A percentile compares a stretch with the other conserved stretches of the same genome.
phyloP scores from a whole-genome alignment of 2,113 vertebrate species.

The Proterorhinus semilunaris region DNA sequence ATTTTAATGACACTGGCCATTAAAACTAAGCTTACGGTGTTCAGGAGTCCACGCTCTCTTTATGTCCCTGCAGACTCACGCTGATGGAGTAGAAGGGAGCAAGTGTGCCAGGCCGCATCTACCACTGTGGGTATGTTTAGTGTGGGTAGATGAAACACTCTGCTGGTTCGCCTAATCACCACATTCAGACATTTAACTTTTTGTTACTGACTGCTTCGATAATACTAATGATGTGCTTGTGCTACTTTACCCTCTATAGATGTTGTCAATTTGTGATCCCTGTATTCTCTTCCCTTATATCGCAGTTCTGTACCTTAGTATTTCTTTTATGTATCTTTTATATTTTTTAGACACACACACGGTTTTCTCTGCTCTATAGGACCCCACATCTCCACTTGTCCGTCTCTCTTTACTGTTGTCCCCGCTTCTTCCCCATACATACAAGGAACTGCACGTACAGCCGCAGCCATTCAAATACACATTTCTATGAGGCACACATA shows the following conservation, averaged over 20 bases:
- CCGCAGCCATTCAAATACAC: slow-evolving; percentile 68
- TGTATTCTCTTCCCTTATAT: slow-evolving; percentile 3
- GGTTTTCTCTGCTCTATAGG: slow-evolving; percentile 42
- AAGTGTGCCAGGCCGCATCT: slow-evolving; percentile 34
- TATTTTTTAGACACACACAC: slow-evolving; percentile 16
- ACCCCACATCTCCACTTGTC: slow-evolving; percentile 36
- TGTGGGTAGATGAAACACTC: slow-evolving; percentile 42
- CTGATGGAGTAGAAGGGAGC: slow-evolving; percentile 23
- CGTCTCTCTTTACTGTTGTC: slow-evolving; percentile 47
- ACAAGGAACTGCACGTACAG: slow-evolving; percentile 42
- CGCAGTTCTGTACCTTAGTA: slow-evolving; percentile 4
- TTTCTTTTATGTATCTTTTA: neutral
- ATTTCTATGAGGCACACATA: slow-evolving; percentile 67
- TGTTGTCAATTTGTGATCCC: slow-evolving; percentile 27
- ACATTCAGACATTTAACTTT: slow-evolving; percentile 38
- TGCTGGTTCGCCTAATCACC: slow-evolving; percentile 44
- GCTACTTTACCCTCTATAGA: slow-evolving; percentile 21
- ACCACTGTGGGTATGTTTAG: slow-evolving; percentile 32
- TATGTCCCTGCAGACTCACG: slow-evolving; percentile 1
- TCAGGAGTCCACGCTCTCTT: slow-evolving; percentile 1
- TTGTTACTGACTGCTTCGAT: slow-evolving; percentile 34
- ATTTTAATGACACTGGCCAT: slow-evolving; percentile 43
- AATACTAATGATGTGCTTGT: slow-evolving; percentile 38
- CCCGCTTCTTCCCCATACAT: slow-evolving; percentile 49
- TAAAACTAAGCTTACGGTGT: slow-evolving; percentile 35